phyloP scores from a whole-genome alignment of 2,888 invertebrate species.

The Caenorhabditis auriculariae region DNA sequence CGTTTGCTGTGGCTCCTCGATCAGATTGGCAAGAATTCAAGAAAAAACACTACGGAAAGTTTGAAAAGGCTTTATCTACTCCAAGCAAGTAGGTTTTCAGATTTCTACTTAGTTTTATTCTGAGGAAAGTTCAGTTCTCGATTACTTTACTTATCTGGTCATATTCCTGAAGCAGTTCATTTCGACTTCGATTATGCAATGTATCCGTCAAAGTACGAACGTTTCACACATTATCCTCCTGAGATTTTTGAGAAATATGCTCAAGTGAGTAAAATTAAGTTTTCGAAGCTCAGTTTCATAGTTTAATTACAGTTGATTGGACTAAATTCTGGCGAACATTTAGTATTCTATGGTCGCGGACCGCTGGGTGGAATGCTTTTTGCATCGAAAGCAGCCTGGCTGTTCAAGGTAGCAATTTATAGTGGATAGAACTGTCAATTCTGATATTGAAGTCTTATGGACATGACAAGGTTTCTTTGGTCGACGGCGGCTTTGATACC shows the following conservation, averaged over 20 bases:
- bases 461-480: slow-evolving; percentile 48
- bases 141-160: slow-evolving; percentile 33
- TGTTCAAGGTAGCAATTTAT: slow-evolving; percentile 43
- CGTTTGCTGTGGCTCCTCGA: slow-evolving; percentile 33
- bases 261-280: slow-evolving; percentile 18
- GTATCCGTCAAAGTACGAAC: slow-evolving; percentile 48
- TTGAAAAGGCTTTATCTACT: slow-evolving; percentile 27
- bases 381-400: slow-evolving; percentile 47
- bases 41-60: slow-evolving; percentile 46
- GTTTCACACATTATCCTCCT: slow-evolving; percentile 48
- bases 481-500: slow-evolving; percentile 51
- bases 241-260: slow-evolving; percentile 50
- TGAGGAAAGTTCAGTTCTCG: slow-evolving; percentile 22
- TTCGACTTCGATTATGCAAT: slow-evolving; percentile 49
- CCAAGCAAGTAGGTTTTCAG: slow-evolving; percentile 28
- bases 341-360: slow-evolving; percentile 52
- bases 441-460: slow-evolving; percentile 44
- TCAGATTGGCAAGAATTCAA: slow-evolving; percentile 45
- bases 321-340: slow-evolving; percentile 46
- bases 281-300: not conserved
- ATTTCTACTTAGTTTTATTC: not conserved
- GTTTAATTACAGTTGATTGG: slow-evolving; percentile 23
- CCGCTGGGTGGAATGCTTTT: slow-evolving; percentile 56
- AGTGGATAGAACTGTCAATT: not conserved
- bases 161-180: slow-evolving; percentile 51